Percentiles rank a stretch among this genome's conserved stretches.
Conservation (phyloP, 2,113 vertebrate genomes). For the Clarias gariepinus region DNA sequence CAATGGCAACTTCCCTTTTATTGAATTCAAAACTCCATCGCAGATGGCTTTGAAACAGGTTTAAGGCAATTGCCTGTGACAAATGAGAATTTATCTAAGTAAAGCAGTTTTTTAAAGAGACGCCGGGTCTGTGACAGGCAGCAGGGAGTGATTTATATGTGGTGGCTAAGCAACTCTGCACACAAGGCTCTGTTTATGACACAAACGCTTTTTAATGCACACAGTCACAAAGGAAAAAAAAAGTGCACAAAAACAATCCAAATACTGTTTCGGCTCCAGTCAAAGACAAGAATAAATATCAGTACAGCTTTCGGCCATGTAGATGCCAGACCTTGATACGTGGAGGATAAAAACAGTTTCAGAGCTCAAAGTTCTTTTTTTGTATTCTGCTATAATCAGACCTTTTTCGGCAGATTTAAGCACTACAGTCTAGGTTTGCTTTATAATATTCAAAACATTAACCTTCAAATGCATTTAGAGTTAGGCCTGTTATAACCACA, state of each 20-base stretch:
- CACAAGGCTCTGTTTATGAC: slow-evolving; percentile 56
- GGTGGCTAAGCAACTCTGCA: slow-evolving; percentile 58
- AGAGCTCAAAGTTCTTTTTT: slow-evolving; percentile 3
- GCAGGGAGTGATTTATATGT: slow-evolving; percentile 74
- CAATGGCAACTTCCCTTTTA: slow-evolving; percentile 71
- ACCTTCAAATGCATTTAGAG: not conserved
- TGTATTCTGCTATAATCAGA: not conserved
- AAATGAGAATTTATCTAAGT: slow-evolving; percentile 78
- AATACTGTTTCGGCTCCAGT: not conserved
- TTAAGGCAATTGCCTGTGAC: slow-evolving; percentile 73
- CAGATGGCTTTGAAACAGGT: slow-evolving; percentile 72
- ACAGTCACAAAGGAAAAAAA: slow-evolving; percentile 20
- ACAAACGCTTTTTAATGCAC: slow-evolving; percentile 36
- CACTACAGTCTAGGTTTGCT: not conserved
- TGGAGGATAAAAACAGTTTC: slow-evolving; percentile 12
- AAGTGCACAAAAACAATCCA: not conserved
- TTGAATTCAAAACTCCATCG: slow-evolving; percentile 68
- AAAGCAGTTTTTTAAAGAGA: slow-evolving; percentile 73
- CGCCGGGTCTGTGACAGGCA: slow-evolving; percentile 68
- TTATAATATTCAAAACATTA: slow-evolving; percentile 1
- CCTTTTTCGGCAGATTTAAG: not conserved
- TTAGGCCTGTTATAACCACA: not conserved
- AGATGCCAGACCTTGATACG: slow-evolving; percentile 40
- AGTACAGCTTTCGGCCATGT: slow-evolving; percentile 15
- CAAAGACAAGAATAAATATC: slow-evolving; percentile 15